Conservation (phyloP, 2,888 invertebrate species). For the Balanococcus diminutus region DNA sequence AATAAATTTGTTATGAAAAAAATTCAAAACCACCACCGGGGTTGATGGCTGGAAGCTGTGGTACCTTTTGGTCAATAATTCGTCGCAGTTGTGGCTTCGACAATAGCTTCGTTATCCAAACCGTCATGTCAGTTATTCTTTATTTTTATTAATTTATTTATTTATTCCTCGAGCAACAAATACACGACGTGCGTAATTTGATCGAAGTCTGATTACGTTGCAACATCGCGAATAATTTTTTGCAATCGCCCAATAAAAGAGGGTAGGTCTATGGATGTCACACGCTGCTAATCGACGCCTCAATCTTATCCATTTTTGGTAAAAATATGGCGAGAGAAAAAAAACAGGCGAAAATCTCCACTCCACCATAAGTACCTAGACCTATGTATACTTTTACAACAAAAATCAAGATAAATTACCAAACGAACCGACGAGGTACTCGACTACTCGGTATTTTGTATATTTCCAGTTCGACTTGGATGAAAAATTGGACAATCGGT, state of each 20-base stretch:
- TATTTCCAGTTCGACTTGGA: too few species aligned
- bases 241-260: neutral
- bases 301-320: too few species aligned
- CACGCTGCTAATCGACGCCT: too few species aligned
- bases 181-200: neutral
- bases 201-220: neutral
- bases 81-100: neutral
- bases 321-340: too few species aligned
- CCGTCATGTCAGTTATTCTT: neutral
- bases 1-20: neutral
- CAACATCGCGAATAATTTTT: neutral
- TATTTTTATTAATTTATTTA: neutral
- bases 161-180: neutral
- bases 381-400: too few species aligned
- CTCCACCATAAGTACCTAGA: too few species aligned
- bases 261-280: neutral
- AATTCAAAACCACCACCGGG: neutral
- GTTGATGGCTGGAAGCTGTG: neutral
- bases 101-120: conserved; percentile 9
- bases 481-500: too few species aligned
- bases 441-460: too few species aligned
- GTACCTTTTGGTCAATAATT: conserved; percentile 13
- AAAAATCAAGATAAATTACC: too few species aligned
- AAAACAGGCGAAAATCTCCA: too few species aligned
- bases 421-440: too few species aligned